A percentile compares a stretch with the other conserved stretches of the same genome.
Evolutionary conservation across 1,140 invertebrate genomes (phyloP).

Genomic region (Streblospio benedicti): DNA sequence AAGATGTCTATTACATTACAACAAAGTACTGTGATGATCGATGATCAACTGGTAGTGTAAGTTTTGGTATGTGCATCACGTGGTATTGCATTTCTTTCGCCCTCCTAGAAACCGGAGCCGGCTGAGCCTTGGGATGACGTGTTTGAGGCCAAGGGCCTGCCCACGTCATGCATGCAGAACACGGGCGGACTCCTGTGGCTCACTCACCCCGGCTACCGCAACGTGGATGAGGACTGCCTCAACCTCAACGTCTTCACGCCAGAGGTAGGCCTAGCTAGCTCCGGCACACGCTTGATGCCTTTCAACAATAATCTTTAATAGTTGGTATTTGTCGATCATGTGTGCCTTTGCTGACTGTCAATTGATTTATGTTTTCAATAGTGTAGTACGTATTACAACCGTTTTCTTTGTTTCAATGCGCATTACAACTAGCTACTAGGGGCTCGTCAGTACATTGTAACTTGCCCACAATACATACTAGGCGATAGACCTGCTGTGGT

Average conservation of each 20-base stretch:
- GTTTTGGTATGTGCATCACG: neutral
- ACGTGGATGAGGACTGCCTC: conserved; percentile 86
- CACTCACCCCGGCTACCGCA: conserved; percentile 27
- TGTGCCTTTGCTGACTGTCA: too few relatives aligned
- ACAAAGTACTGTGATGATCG: neutral
- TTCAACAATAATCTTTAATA: neutral
- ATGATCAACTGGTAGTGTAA: neutral
- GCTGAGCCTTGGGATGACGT: neutral
- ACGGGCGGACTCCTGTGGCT: neutral
- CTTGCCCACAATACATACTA: neutral
- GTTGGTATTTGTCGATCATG: too few relatives aligned
- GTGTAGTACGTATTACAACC: too few relatives aligned
- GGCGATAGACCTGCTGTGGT: conserved; percentile 29
- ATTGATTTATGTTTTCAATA: too few relatives aligned
- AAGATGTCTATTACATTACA: neutral
- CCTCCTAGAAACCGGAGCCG: neutral
- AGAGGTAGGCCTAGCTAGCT: conserved; percentile 51
- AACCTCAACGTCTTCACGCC: conserved; percentile 88
- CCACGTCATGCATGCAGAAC: neutral
- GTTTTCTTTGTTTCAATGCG: too few relatives aligned
- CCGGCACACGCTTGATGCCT: neutral
- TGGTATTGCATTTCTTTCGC: too few relatives aligned
- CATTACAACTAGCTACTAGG: too few relatives aligned
- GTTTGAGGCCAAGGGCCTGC: neutral
- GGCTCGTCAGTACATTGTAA: neutral